Evolutionary conservation across 2,113 vertebrate species (phyloP), one percentile per base, ranked within the genome.

Genomic region (Equus przewalskii): DNA sequence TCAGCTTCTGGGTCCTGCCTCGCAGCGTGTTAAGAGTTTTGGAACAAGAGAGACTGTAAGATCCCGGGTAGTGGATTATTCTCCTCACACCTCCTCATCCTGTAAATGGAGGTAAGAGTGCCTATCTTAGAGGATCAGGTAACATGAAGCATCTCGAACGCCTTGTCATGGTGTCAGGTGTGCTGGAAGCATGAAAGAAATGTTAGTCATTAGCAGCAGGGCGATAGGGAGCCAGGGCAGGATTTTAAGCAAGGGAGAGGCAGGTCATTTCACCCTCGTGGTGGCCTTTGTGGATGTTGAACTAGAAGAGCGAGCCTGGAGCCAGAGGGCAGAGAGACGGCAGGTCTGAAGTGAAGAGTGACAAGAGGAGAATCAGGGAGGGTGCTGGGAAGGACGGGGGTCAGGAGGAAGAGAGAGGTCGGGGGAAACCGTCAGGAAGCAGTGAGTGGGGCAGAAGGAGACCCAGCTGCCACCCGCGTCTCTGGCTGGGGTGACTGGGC

Each of bases 391-490:
- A 89, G 28, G 44, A 72, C 13, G 49, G 16, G n/a, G 3, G 8
- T 18, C 5, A 30, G 7, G 44, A 7, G 70, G 60, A 14, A 28
- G 80, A 26, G 21, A 44, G 18, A 30, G 21, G 4, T 22, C 56
- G 56, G 28, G 9, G 56, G 5, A 72, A 82, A 44, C 24, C 11
- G 0, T 24, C 41, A 64, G 44, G 46, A 4, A 26, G 28, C 21
- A 6, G 2, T 0, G 6, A 76, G 54, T 7, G 44, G 22, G 69
- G 33, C 6, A 14, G 51, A 56, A 49, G 64, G 72, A 70, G 81
- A 30, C 41, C 21, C 14, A 33, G 21, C 51, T 33, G 51, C 62
- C 0, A 0, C 9, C 19, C 1, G 2, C 15, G 2, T 14, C 88
- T 62, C 62, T 70, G 76, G 33, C 80, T 72, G 51, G 22, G 14